Conservation (phyloP, 2,113 vertebrate genomes). For the Empidonax traillii region DNA sequence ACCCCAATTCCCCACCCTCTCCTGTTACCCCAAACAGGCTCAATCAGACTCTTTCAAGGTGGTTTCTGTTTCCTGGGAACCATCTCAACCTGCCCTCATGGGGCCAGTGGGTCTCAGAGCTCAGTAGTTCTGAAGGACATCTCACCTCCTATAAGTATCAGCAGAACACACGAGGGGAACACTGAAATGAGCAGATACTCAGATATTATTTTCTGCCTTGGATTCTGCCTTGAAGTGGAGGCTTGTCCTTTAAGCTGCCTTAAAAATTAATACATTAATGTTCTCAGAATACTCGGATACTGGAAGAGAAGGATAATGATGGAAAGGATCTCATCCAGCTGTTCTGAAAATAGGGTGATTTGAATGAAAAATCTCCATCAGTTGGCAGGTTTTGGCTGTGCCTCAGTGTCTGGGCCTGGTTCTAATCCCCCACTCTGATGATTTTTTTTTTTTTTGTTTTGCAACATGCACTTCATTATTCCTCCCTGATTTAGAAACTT, state of each 20-base stretch:
- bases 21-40: too few species aligned
- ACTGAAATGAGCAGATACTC: not conserved
- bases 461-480: not conserved
- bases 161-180: not conserved
- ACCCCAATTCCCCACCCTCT: not conserved
- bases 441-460: not conserved
- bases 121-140: not conserved
- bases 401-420: rapidly evolving
- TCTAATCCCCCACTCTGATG: not conserved
- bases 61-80: not conserved
- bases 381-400: not conserved
- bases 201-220: not conserved
- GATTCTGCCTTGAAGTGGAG: not conserved
- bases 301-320: not conserved
- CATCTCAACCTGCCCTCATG: not conserved
- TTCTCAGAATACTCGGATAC: not conserved
- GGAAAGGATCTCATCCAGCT: not conserved
- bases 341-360: not conserved
- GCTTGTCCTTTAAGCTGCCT: not conserved
- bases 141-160: not conserved
- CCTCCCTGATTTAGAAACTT: not conserved
- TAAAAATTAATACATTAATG: slow-evolving; percentile 13
- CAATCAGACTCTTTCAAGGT: not conserved
- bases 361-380: not conserved
- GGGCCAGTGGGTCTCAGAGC: not conserved